Evolutionary conservation across 2,888 invertebrate genomes (phyloP), one percentile per base, ranked within the genome.

Genomic region (Periphyllus acericola): DNA sequence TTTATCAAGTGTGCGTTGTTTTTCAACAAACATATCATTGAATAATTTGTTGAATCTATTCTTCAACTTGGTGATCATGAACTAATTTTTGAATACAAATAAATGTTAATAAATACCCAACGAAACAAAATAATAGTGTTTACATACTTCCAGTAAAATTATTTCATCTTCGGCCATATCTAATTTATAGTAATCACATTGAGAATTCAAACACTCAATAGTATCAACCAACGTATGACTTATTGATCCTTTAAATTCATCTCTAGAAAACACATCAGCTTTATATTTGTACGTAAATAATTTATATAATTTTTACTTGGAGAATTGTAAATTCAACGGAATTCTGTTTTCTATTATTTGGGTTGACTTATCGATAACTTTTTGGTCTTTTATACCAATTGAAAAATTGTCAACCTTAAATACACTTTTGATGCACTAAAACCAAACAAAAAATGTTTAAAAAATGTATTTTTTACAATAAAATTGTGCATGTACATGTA

Each of bases 21-120:
- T 97, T 89, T 92, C 91, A 19, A 91, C 90, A 91, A 93, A 93
- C 71, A 95, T 92, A 14, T 94, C 94, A 78, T 95, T 93, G 91
- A 96, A 96, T 90, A 94, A 93, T 89, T 94, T 93, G 91, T 97
- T 96, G 92, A 96, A 96, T 91, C 93, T 66, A 9, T 34, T n/a
- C 25, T 87, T 87, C 46, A 87, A 74, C 66, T 74, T 87, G 60
- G 74, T 87, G 0, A 87, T 19, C n/a, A 87, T 71, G 6, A 60
- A 66, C 87, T 46, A 46, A 14, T 46, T 11, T 1, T 46, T 46
- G 46, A 46, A 1, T 87, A 25, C 36, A 55, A 25, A 75, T 46
- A 9, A 5, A 46, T 46, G 1, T 46, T 46, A 5, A 46, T 9
- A n/a, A 40, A 40, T 68, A 52, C 32, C 11, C 9, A 19, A 75